phyloP scores from a whole-genome alignment of 2,113 vertebrate genomes.

The Xenopus tropicalis region UCB_Xtro_10.0 CM004443.2:169824501-169825000 shows the following conservation, averaged over 20 bases:
- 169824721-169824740: conserved; percentile 59
- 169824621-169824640: conserved; percentile 61
- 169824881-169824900: conserved; percentile 47
- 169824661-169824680: conserved; percentile 55
- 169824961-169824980: conserved; percentile 31
- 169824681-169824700: conserved; percentile 42
- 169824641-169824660: conserved; percentile 60
- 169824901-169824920: conserved; percentile 47
- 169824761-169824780: conserved; percentile 59
- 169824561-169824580: background rate
- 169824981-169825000: background rate
- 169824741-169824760: conserved; percentile 62
- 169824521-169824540: conserved; percentile 14
- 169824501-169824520: conserved; percentile 12
- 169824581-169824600: conserved; percentile 56
- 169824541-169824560: background rate
- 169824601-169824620: conserved; percentile 61
- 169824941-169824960: conserved; percentile 51
- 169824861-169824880: conserved; percentile 55
- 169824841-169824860: conserved; percentile 69
- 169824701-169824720: conserved; percentile 3
- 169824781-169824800: conserved; percentile 70
- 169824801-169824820: conserved; percentile 66
- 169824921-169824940: conserved; percentile 36
- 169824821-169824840: conserved; percentile 70